phyloP scores from a whole-genome alignment of 2,113 vertebrate species.

The Vulpes vulpes region DNA sequence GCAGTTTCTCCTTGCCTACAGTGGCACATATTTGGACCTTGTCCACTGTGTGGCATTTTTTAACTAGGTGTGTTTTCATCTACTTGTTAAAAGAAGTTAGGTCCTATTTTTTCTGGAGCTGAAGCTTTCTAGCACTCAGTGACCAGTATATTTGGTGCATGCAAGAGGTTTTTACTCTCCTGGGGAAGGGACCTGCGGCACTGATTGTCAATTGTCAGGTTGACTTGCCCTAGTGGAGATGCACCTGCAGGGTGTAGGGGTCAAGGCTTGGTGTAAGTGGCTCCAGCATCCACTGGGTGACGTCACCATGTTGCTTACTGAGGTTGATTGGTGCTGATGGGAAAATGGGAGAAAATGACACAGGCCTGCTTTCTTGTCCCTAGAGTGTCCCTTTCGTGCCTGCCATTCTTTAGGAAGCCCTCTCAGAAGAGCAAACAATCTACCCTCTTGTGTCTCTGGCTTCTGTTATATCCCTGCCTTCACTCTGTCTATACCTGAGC shows the following conservation, averaged over 20 bases:
- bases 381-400: background rate
- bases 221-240: background rate
- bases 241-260: background rate
- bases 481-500: background rate
- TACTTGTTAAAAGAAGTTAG: background rate
- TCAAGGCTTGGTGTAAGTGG: background rate
- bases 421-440: background rate
- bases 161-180: background rate
- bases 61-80: background rate
- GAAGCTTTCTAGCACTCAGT: background rate
- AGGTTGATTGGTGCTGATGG: background rate
- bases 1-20: too few species aligned
- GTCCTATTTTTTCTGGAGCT: background rate
- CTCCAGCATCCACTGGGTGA: background rate
- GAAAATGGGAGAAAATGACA: background rate
- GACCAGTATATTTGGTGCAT: background rate
- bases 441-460: background rate
- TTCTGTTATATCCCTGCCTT: background rate
- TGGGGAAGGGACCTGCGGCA: background rate
- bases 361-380: background rate
- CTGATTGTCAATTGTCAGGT: background rate
- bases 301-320: background rate
- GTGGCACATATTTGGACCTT: background rate
- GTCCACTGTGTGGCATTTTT: background rate
- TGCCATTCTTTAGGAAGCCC: background rate